Evolutionary conservation across 2,888 invertebrate species (phyloP).

Genomic region (Idaea dimidiata): DNA sequence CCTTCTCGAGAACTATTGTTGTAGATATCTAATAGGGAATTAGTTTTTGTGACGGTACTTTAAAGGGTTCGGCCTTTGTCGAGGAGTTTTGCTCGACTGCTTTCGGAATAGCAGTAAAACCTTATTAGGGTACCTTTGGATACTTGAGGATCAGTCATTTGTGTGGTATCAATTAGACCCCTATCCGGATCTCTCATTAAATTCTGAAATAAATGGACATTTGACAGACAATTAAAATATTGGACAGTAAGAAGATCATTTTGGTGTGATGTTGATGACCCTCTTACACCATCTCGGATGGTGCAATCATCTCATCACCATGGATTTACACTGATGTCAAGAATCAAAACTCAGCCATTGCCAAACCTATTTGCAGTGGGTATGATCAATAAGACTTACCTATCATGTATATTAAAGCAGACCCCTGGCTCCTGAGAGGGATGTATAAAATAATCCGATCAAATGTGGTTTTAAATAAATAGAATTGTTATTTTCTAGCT

Average conservation of each 20-base stretch:
- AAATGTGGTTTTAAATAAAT: no score
- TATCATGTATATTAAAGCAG: neutral
- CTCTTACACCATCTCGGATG: no score
- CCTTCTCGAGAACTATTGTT: constrained; percentile 6
- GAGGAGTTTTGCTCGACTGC: constrained; percentile 21
- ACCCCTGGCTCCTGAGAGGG: neutral
- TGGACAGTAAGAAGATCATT: neutral
- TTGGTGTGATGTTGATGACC: no score
- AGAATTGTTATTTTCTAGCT: no score
- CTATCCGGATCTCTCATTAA: constrained; percentile 6
- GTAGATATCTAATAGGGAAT: constrained; percentile 5
- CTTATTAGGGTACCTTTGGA: neutral
- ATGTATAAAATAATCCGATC: no score
- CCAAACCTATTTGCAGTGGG: neutral
- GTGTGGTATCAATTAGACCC: constrained; percentile 2
- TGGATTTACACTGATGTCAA: no score
- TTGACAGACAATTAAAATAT: neutral
- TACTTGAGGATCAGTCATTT: constrained; percentile 2
- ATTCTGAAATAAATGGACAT: neutral
- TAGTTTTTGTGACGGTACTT: constrained; percentile 14
- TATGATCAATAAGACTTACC: neutral
- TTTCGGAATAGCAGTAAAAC: constrained; percentile 6
- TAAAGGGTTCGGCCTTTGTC: constrained; percentile 15
- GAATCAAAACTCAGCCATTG: no score
- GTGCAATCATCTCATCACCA: no score